Percentiles rank a stretch among this genome's conserved stretches.
phyloP scores from a whole-genome alignment of 2,797 vertebrate genomes.

The Echeneis naucrates region DNA sequence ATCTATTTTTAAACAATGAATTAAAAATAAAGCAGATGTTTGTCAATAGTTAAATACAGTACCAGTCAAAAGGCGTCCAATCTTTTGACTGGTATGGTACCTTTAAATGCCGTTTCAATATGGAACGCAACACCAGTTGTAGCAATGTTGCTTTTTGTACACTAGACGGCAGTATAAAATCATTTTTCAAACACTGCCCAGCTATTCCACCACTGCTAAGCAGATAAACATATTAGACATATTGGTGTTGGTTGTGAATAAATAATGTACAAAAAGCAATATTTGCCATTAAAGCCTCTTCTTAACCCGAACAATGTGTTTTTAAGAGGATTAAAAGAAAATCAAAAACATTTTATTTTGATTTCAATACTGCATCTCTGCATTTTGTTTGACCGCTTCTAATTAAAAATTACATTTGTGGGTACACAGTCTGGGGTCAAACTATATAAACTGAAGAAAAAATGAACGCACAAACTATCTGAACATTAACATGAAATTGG shows the following conservation, averaged over 20 bases:
- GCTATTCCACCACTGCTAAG: not conserved
- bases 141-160: slow-evolving; percentile 15
- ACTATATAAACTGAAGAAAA: not conserved
- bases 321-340: too few relatives aligned
- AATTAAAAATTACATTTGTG: not conserved
- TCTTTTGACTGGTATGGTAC: too few relatives aligned
- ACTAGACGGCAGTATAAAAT: slow-evolving; percentile 56
- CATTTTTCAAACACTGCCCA: not conserved
- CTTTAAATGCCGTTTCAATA: not conserved
- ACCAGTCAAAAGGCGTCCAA: too few relatives aligned
- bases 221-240: too few relatives aligned
- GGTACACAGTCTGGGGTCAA: not conserved
- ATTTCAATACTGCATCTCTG: not conserved
- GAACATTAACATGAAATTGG: not conserved
- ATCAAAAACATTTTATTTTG: not conserved
- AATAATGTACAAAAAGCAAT: not conserved
- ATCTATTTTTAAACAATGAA: too few relatives aligned
- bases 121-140: rapidly evolving
- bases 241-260: not conserved
- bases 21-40: not conserved
- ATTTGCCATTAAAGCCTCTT: too few relatives aligned
- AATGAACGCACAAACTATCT: not conserved
- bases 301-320: not conserved
- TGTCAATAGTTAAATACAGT: not conserved
- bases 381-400: not conserved